Evolutionary conservation across 2,113 vertebrate species (phyloP), one percentile per base, ranked within the genome.

Genomic region (Amia ocellicauda): DNA sequence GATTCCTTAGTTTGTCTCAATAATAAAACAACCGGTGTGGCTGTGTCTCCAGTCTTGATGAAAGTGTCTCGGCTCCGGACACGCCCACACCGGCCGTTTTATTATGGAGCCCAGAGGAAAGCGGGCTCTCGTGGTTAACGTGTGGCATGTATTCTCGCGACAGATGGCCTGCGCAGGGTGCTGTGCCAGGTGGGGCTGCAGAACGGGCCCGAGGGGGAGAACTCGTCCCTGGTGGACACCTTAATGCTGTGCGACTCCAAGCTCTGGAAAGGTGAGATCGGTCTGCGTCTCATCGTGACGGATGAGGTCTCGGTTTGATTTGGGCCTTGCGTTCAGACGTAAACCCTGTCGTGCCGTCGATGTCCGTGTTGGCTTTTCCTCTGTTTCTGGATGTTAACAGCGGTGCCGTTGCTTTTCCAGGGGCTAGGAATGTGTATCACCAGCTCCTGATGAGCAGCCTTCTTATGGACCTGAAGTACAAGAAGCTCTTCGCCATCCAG

Each of bases 401-500:
- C 22, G 5, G 31, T 62, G 20, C 2, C 9, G 24, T 36, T 24
- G 51, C 60, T 50, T 52, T 26, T 79, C 26, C 71, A 99, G 97
- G 95, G 69, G 97, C 95, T 2, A 90, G 97, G 74, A 98, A 88
- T 74, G 86, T 97, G 9, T 99, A 98, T 80, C 97, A 99, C 72
- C 97, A 99, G 80, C 82, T 99, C 67, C 88, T 98, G 70, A 99
- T 99, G 95, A 99, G 93, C 87, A 98, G 95, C 69, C 89, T 99
- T 1, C 92, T 99, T 60, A 98, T 99, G 97, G 97, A 99, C 79
- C 89, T 94, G 66, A 96, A 97, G 66, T 98, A 93, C 72, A 99
- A 99, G 87, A 98, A 98, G 71, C 82, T 95, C 40, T 99, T 98
- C 24, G 95, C 95, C 50, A 77, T 99, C 68, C 91, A 91, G 69